These are phyloP conservation scores for Paedocypris sp. DNA, from an alignment of 2,113 vertebrate genomes.

Conservation along the genomic window DNA sequence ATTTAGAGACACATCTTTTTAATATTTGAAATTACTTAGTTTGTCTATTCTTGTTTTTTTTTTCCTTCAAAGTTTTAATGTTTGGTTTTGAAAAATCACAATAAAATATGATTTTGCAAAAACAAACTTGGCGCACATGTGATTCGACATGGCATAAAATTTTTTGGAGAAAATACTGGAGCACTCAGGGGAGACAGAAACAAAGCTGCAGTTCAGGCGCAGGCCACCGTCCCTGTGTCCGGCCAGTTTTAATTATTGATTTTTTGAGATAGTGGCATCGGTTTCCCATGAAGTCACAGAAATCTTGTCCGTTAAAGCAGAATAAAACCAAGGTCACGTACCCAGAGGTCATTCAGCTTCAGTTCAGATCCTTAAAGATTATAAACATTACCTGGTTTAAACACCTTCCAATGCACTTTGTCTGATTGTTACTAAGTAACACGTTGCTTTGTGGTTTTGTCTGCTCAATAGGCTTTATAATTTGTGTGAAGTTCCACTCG, in stretches of 20 bases:
- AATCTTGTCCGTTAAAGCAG: constrained; percentile 46
- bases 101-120: not conserved
- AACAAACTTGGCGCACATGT: not conserved
- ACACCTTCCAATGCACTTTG: constrained; percentile 15
- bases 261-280: constrained; percentile 46
- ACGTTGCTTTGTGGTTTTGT: too few relatives aligned
- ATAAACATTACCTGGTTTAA: too few relatives aligned
- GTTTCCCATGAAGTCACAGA: constrained; percentile 32
- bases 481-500: too few relatives aligned
- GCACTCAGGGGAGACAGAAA: not conserved
- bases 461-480: too few relatives aligned
- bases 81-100: not conserved
- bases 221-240: constrained; percentile 36
- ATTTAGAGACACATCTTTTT: too few relatives aligned
- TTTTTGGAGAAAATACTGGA: constrained; percentile 7
- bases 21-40: not conserved
- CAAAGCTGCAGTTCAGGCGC: constrained; percentile 39
- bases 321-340: constrained; percentile 48
- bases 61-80: not conserved
- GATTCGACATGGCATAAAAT: constrained; percentile 16
- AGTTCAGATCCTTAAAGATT: too few relatives aligned
- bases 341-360: constrained; percentile 42
- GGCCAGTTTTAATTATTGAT: constrained; percentile 52
- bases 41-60: not conserved
- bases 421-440: too few relatives aligned